Conservation (phyloP, 2,797 vertebrate genomes). For the Acanthis flammea region DNA sequence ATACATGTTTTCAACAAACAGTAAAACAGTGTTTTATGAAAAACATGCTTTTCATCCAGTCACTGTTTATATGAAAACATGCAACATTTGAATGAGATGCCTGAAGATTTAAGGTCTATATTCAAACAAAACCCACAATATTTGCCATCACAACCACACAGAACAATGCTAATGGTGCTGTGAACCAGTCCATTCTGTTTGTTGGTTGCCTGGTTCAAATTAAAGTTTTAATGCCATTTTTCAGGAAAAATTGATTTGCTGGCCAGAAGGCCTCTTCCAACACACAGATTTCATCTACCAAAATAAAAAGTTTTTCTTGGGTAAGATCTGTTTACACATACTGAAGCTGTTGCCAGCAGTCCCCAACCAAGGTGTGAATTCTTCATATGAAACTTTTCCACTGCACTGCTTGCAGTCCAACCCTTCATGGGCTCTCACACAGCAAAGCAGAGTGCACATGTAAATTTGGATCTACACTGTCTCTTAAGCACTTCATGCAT, state of each 20-base stretch:
- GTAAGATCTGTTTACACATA: neutral
- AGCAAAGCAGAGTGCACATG: neutral
- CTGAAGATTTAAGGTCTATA: neutral
- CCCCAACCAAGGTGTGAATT: fast-evolving
- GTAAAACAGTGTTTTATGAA: neutral
- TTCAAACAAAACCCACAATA: neutral
- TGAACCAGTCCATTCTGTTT: neutral
- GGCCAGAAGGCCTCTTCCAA: neutral
- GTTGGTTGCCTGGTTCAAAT: neutral
- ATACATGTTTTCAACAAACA: neutral
- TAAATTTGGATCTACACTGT: neutral
- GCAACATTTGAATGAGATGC: neutral
- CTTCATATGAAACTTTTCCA: neutral
- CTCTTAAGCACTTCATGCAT: neutral
- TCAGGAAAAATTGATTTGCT: neutral
- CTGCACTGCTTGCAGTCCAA: neutral
- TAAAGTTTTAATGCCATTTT: neutral
- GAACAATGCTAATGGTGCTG: neutral
- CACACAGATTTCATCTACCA: neutral
- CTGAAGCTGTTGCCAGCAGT: neutral
- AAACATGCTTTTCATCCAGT: neutral
- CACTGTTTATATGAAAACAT: neutral
- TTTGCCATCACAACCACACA: neutral
- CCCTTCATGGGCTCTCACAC: neutral
- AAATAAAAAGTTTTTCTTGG: neutral